Base-by-base conservation (phyloP, 2,797 vertebrate species). In the Novumbra hubbsi region DNA sequence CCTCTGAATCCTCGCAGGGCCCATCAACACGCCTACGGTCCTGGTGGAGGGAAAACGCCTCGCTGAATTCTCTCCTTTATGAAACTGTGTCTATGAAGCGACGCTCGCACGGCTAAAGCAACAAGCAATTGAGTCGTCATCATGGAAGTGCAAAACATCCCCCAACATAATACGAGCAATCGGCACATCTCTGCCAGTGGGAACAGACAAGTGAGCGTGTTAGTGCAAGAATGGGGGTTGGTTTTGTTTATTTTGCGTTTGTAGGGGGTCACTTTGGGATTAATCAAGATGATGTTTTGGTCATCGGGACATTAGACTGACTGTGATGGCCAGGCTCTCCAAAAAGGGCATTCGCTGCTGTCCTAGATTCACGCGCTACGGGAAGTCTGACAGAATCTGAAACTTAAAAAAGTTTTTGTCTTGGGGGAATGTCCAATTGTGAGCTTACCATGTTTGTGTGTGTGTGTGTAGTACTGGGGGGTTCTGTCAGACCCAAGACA, bases 401-500 rank as follows among this genome's bases (percentile, higher is more conserved):
- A 41, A 24, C 19, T 45, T 68, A 3, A 41, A 4, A 21, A 28
- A 28, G 62, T 68, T 68, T n/a, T 9, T 5, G 32, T 21, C 24
- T n/a, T 7, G 21, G 34, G 34, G n/a, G 12, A 65, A 41, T 15
- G 27, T 5, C 19, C 45, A 32, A 17, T n/a, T 4, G 16, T 67
- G 32, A 38, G 30, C 32, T 67, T 32, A 38, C 65, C 65, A 67
- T 41, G 73, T 55, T 62, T 68, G 48, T 52, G 5, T 50, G 62
- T 70, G 68, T 63, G 60, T 32, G 68, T 14, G 19, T 30, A 66
- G 67, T 70, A 55, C 45, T 50, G 69, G 64, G 76, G 79, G 60
- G 71, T 79, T 21, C 55, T 60, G 71, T 77, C 80, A 72, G 66
- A 73, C 71, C 63, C 74, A 74, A 82, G 73, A 50, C 87, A 74